Evolutionary conservation across 2,888 invertebrate species (phyloP), one percentile per base, ranked within the genome.

Genomic region (Gnatocerus cornutus): DNA sequence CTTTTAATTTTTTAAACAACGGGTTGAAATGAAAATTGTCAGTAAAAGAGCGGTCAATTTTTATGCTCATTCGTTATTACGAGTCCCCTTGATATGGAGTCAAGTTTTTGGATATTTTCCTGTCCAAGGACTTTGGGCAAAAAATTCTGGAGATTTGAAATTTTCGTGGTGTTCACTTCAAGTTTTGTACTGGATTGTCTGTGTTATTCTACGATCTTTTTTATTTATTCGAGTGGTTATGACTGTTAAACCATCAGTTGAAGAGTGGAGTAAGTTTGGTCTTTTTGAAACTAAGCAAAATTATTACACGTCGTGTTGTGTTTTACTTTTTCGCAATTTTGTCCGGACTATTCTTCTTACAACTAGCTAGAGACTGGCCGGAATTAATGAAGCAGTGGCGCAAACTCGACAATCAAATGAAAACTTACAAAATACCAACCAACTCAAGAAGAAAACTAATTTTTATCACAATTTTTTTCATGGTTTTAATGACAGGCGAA

Each of bases 51-150:
- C 2, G 9, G 37, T 2, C 2, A 7, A 37, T 5, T 21, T 21
- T 21, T 3, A 21, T 21, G 29, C 12, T 29, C 29, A 30, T 29
- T 29, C 53, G 3, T 13, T 33, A 10, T 4, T 30, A 8, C n/a
- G 14, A 12, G 0, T 12, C 6, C 6, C 14, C 12, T 6, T 37
- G 10, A 12, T 33, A 12, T n/a, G 3, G 13, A 10, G 6, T 14
- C 53, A 53, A 12, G 1, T 53, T 33, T 12, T 53, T 30, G 53
- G 53, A 12, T 53, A 21, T 53, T 46, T 46, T 46, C 16, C 46
- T 8, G 16, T 46, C 6, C 16, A 46, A 16, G 46, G 46, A 1
- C 8, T 46, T 3, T 46, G 12, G 9, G 1, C 1, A 12, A 7
- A 43, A 10, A 13, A 43, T 10, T 43, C 7, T 43, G 1, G 43